Base-by-base conservation (phyloP, 2,113 vertebrate species). In the Gymnogyps californianus region DNA sequence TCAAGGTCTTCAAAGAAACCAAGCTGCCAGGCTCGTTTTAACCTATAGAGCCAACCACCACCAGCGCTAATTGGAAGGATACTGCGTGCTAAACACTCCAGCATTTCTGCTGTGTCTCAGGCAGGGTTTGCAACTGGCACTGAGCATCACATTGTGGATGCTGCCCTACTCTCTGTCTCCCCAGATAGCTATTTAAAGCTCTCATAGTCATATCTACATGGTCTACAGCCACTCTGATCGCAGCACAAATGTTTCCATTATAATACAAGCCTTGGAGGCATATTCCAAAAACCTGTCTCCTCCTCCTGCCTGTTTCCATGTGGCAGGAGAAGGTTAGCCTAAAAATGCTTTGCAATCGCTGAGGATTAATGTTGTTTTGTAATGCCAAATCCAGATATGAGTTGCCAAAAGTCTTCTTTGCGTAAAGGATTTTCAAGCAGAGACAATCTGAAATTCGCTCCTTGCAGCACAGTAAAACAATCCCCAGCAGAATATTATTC, bases 381-480 rank as follows among this genome's bases (percentile, higher is more conserved):
- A 46, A 65, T 42, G 42, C 70, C 89, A 89, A 32, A 61, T 31
- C 28, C 89, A 80, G 36, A 47, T 19, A 34, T 0, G 1, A 91
- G n/a, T 69, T 83, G 90, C 62, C 92, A 69, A 12, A 96, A 93
- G 52, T 83, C 72, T 80, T 75, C 70, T 95, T 92, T 87, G 89
- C 8, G 4, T 16, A 76, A 94, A 95, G 72, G 81, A 96, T 95
- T 97, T 97, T 89, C 81, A 49, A 55, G 92, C 92, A 92, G 67
- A 96, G 71, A 78, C 81, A 94, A 78, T 46, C n/a, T 85, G 71
- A 95, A 89, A 93, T 70, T 66, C 20, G 8, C 31, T 93, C 58
- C 69, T 70, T 38, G 65, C 26, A 11, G 81, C 52, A 64, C 59
- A 70, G 64, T 20, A 46, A 59, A 91, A 92, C 64, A 81, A 44